A percentile compares a stretch with the other conserved stretches of the same genome.
phyloP scores from a whole-genome alignment of 1,140 invertebrate species.

The Himalopsyche phryganea region DNA sequence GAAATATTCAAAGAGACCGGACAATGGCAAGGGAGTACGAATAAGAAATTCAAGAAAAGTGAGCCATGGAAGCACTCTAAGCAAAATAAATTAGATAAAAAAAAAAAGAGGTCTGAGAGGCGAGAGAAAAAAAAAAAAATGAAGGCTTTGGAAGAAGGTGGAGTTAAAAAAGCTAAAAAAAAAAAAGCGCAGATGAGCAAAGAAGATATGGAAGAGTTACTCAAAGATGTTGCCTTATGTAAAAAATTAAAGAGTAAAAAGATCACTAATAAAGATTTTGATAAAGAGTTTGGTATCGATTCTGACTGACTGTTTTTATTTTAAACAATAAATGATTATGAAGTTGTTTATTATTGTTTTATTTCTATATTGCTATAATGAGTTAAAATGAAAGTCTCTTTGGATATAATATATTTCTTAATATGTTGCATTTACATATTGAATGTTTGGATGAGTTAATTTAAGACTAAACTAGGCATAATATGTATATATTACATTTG shows the following conservation, averaged over 20 bases:
- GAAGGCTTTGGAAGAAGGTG: conserved; percentile 48
- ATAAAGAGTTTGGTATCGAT: conserved; percentile 55
- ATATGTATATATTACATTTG: too few relatives aligned
- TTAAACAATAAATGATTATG: too few relatives aligned
- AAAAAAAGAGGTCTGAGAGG: conserved; percentile 56
- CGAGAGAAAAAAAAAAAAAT: conserved; percentile 49
- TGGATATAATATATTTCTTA: too few relatives aligned
- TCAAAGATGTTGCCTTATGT: conserved; percentile 76
- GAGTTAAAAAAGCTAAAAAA: conserved; percentile 46
- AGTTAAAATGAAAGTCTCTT: too few relatives aligned
- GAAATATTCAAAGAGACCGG: conserved; percentile 70
- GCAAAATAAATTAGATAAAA: conserved; percentile 67
- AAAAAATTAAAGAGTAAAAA: conserved; percentile 90
- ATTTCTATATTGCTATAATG: too few relatives aligned
- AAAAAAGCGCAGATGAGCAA: conserved; percentile 58
- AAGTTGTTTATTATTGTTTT: too few relatives aligned
- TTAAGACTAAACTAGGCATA: too few relatives aligned
- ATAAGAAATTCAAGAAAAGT: conserved; percentile 59
- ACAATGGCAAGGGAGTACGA: conserved; percentile 68
- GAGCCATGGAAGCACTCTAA: conserved; percentile 80
- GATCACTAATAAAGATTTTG: conserved; percentile 60
- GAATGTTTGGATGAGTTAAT: too few relatives aligned
- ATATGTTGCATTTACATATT: too few relatives aligned
- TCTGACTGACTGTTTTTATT: conserved; percentile 27
- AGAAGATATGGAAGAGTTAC: conserved; percentile 80